Conservation (phyloP, 2,113 vertebrate species). For the Merops nubicus region DNA sequence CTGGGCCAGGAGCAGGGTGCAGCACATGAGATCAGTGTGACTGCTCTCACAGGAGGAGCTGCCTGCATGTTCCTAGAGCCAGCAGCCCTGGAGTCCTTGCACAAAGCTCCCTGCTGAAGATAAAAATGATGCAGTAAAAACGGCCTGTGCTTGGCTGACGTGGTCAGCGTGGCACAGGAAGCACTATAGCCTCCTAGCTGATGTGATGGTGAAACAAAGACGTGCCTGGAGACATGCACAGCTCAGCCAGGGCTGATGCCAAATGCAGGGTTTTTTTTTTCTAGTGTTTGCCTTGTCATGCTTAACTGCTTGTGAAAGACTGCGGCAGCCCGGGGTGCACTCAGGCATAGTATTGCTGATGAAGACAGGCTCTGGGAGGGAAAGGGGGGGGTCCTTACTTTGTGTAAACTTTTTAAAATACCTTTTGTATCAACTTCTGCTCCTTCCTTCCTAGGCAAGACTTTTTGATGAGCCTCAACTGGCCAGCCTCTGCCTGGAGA, state of each 20-base stretch:
- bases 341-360: not conserved
- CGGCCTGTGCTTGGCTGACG: not conserved
- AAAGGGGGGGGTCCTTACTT: no score
- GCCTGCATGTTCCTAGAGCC: not conserved
- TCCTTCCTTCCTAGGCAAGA: conserved; percentile 78
- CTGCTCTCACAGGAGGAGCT: not conserved
- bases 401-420: not conserved
- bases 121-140: not conserved
- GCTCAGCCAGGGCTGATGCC: not conserved
- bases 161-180: not conserved
- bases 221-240: conserved; percentile 2
- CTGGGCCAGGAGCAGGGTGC: not conserved
- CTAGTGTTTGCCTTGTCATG: not conserved
- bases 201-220: not conserved
- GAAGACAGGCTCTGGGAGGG: not conserved
- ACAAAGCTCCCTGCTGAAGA: not conserved
- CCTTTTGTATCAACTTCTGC: not conserved
- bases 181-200: not conserved
- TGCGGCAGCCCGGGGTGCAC: not conserved
- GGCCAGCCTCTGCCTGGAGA: conserved; percentile 95
- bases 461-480: conserved; percentile 96
- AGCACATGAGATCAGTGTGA: not conserved
- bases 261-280: not conserved
- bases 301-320: conserved; percentile 14
- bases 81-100: not conserved